Conservation (phyloP, 2,888 invertebrate genomes). For the Gortyna flavago region DNA sequence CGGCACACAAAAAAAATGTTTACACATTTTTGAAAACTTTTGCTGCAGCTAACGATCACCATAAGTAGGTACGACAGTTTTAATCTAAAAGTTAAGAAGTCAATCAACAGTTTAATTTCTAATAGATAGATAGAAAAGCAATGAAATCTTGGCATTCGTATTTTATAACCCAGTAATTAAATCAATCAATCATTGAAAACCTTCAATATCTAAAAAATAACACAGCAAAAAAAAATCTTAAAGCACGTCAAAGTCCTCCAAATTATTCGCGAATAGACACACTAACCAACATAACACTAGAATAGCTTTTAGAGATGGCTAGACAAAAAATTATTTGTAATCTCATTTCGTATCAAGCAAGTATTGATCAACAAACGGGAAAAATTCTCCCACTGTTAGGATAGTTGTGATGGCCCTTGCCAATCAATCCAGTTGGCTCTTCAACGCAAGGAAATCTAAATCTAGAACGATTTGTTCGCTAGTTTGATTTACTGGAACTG, state of each 20-base stretch:
- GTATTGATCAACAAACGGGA: constrained; percentile 44
- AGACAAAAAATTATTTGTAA: constrained; percentile 45
- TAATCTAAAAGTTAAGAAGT: background rate
- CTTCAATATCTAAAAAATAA: constrained; percentile 14
- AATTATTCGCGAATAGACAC: constrained; percentile 22
- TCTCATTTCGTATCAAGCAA: constrained; percentile 32
- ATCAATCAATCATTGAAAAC: constrained; percentile 29
- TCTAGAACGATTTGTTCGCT: constrained; percentile 43
- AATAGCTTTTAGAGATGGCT: constrained; percentile 30
- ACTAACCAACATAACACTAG: constrained; percentile 1
- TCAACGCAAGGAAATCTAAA: constrained; percentile 35
- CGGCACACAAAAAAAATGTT: background rate
- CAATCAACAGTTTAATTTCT: background rate
- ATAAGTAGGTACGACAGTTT: background rate
- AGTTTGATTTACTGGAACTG: constrained; percentile 41
- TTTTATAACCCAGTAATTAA: constrained; percentile 15
- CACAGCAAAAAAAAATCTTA: background rate
- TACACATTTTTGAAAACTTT: background rate
- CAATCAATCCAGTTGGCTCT: constrained; percentile 51
- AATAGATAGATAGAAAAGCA: background rate
- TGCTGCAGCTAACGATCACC: background rate
- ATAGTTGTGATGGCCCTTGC: constrained; percentile 52
- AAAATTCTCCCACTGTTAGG: constrained; percentile 33
- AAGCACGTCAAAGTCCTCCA: constrained; percentile 41
- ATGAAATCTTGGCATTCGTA: background rate